Evolutionary conservation across 2,888 invertebrate species (phyloP), one percentile per base, ranked within the genome.

Genomic region (Hanleya hanleyi): DNA sequence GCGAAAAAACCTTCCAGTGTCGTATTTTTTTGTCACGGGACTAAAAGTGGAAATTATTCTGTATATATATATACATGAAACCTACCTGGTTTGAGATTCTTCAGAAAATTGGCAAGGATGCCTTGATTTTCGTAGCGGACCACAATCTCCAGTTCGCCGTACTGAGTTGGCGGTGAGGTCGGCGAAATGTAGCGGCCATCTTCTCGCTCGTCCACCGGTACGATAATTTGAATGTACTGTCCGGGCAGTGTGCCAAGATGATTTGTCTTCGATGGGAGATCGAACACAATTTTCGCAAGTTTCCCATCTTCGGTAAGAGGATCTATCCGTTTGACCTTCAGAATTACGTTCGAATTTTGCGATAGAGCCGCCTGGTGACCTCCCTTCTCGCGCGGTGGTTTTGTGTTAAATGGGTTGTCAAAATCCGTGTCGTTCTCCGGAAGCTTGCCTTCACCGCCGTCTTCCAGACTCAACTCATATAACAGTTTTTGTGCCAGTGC

Each of bases 381-480:
- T 18, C 9, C 18, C 9, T 12, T 18, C 41, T 41, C 41, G 41
- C 18, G 9, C 9, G 41, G 41, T 12, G 41, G 41, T 12, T 9
- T 18, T 12, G 47, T 22, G 47, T 32, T 36, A 29, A 67, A 47
- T 18, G 67, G 67, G 32, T 67, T 18, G 47, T 67, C 67, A 38
- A 67, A 67, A 29, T 67, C 67, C 47, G 32, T 7, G 26, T 67
- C 3, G 1, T 4, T 18, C 9, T 41, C 12, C 3, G 3, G 15
- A 4, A 9, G 18, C 18, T 35, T 36, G n/a, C 22, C 18, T 47
- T 15, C 51, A 22, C 32, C 51, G 12, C 12, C 36, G 1, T 68
- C 51, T 33, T 57, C 68, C 12, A 9, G 35, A 22, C 51, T 51
- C 1, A 51, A 50, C 37, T 68, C 33, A 12, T 33, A 33, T 2